Percentiles rank a stretch among this genome's conserved stretches.
phyloP scores from a whole-genome alignment of 2,113 vertebrate species.

The Nematolebias whitei region DNA sequence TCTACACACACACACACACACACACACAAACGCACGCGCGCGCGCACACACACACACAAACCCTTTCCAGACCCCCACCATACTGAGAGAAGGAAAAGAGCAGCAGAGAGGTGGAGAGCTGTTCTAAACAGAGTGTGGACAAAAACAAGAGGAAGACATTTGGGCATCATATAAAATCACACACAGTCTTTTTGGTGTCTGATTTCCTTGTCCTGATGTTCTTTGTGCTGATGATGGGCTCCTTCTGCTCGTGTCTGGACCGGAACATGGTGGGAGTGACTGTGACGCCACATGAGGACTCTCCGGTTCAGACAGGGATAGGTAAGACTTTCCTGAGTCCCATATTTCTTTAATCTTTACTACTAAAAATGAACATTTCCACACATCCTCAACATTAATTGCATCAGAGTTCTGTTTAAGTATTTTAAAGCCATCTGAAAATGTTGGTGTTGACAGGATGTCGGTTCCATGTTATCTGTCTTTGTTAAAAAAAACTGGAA shows the following conservation, averaged over 20 bases:
- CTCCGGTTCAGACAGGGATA: conserved; percentile 12
- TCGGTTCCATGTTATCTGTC: too few species aligned
- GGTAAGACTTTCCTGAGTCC: conserved; percentile 27
- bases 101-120: neutral
- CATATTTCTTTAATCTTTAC: neutral
- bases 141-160: conserved; percentile 29
- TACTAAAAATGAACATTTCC: too few species aligned
- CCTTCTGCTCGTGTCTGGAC: conserved; percentile 48
- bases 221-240: conserved; percentile 45
- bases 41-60: neutral
- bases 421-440: neutral
- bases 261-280: conserved; percentile 32
- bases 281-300: conserved; percentile 28
- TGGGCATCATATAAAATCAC: neutral
- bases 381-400: neutral
- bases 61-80: neutral
- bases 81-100: neutral
- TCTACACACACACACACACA: too few species aligned
- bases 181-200: neutral
- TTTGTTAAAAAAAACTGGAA: too few species aligned
- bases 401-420: too few species aligned
- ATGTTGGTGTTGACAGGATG: too few species aligned
- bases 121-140: conserved; percentile 27
- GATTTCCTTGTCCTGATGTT: neutral
- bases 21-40: too few species aligned